Evolutionary conservation across 2,888 invertebrate species (phyloP).

Genomic region (Tanaodytes sp.): DNA sequence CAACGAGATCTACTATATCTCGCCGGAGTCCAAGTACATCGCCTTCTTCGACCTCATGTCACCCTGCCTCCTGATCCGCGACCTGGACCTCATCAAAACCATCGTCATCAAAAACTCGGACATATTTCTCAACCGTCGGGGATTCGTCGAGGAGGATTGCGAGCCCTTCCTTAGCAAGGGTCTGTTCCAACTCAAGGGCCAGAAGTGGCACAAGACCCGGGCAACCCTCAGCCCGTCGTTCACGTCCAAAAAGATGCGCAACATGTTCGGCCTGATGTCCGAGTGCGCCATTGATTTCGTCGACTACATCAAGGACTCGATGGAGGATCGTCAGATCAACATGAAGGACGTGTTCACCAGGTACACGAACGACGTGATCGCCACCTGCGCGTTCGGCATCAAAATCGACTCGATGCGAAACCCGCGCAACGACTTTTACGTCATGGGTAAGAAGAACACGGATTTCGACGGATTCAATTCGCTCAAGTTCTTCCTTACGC

Average conservation of each 20-base stretch:
- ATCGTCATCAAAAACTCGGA: constrained; percentile 65
- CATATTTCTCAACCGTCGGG: constrained; percentile 62
- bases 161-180: constrained; percentile 59
- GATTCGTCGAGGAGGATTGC: constrained; percentile 50
- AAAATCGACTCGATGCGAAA: constrained; percentile 66
- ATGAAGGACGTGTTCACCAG: constrained; percentile 70
- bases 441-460: constrained; percentile 60
- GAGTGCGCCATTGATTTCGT: constrained; percentile 64
- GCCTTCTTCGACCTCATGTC: constrained; percentile 62
- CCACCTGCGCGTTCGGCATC: constrained; percentile 73
- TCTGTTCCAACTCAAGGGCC: constrained; percentile 64
- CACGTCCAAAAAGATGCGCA: constrained; percentile 76
- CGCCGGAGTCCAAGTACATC: constrained; percentile 59
- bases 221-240: constrained; percentile 75
- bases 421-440: constrained; percentile 66
- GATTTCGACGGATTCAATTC: constrained; percentile 46
- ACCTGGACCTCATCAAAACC: constrained; percentile 64
- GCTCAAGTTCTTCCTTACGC: constrained; percentile 53
- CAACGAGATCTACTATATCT: constrained; percentile 51
- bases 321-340: constrained; percentile 58
- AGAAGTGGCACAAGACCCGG: constrained; percentile 75
- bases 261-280: constrained; percentile 74
- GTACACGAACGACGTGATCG: constrained; percentile 73
- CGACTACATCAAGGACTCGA: constrained; percentile 30
- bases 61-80: constrained; percentile 62